These are phyloP conservation scores for Siniperca scherzeri DNA, from an alignment of 2,797 vertebrate species.

Conservation along the genomic window DNA sequence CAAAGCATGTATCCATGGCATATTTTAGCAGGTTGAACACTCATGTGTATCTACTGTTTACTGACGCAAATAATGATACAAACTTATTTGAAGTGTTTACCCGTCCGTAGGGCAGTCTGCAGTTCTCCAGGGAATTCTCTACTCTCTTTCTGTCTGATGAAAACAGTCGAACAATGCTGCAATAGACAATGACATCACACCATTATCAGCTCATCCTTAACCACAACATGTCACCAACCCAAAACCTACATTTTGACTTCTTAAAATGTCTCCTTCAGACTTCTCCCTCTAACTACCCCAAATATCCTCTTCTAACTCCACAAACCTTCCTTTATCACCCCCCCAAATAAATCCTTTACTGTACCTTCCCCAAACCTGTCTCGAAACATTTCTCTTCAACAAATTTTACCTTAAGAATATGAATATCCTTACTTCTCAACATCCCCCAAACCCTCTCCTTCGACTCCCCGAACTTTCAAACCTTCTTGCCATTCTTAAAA, in stretches of 20 bases:
- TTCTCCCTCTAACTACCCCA: background rate
- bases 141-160: conserved; percentile 96
- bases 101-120: conserved; percentile 94
- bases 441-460: background rate
- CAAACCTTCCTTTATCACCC: background rate
- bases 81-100: conserved; percentile 75
- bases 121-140: conserved; percentile 94
- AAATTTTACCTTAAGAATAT: background rate
- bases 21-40: background rate
- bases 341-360: too few relatives aligned
- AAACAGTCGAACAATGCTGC: conserved; percentile 95
- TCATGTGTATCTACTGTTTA: background rate
- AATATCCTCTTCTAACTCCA: background rate
- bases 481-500: background rate
- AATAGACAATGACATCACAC: conserved; percentile 41
- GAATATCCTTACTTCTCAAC: background rate
- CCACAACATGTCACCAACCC: conserved; percentile 4
- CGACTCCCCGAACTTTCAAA: background rate
- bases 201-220: conserved; percentile 24
- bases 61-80: background rate
- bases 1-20: background rate
- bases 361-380: background rate
- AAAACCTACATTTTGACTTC: background rate
- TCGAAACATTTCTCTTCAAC: background rate
- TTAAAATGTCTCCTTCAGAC: background rate